A percentile compares a stretch with the other conserved stretches of the same genome.
phyloP scores from a whole-genome alignment of 2,113 vertebrate species.

The Daphoenositta chrysoptera region DNA sequence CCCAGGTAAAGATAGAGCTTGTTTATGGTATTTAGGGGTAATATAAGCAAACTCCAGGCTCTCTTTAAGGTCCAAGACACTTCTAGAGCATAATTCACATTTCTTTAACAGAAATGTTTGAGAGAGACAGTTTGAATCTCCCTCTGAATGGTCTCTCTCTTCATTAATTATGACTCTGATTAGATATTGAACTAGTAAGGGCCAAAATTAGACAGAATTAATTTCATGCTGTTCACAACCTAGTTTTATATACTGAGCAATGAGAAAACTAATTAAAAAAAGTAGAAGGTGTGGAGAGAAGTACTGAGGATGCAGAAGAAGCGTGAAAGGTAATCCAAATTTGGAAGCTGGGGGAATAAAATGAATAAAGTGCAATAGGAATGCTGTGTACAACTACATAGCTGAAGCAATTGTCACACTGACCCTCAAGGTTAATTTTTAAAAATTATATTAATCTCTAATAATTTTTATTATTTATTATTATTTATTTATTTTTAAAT shows the following conservation, averaged over 20 bases:
- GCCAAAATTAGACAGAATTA: not conserved
- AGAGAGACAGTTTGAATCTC: not conserved
- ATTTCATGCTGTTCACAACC: not conserved
- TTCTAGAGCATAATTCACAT: not conserved
- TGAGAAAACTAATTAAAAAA: not conserved
- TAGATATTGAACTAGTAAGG: not conserved
- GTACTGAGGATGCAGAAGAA: not conserved
- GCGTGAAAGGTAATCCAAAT: not conserved
- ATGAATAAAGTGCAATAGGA: not conserved
- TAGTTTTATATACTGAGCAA: not conserved
- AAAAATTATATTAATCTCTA: not conserved
- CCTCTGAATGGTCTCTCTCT: not conserved
- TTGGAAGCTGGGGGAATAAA: not conserved
- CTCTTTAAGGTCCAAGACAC: not conserved
- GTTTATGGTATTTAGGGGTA: not conserved
- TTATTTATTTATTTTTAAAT: not conserved
- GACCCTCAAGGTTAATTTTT: not conserved
- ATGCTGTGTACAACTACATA: not conserved
- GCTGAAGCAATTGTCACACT: not conserved
- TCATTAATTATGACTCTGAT: not conserved
- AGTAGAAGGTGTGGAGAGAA: not conserved
- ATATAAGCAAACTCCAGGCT: not conserved
- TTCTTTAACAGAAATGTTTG: not conserved
- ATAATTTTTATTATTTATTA: not conserved
- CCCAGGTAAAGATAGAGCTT: not conserved